Evolutionary conservation across 2,113 vertebrate genomes (phyloP), one percentile per base, ranked within the genome.

Genomic region (Clupea harengus): DNA sequence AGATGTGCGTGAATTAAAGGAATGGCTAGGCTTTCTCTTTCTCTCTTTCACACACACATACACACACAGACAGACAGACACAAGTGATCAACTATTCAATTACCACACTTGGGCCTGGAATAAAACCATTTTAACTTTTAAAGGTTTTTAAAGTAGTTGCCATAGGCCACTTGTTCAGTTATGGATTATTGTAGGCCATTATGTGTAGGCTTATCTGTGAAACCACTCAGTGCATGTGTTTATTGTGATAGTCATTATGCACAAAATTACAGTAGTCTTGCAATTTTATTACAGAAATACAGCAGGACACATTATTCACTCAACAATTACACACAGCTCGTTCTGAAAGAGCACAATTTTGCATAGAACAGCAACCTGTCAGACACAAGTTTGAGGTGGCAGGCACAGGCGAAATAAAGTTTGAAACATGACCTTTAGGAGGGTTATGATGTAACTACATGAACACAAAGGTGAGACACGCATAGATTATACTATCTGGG

Each of bases 281-380:
- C 28, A 67, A 85, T 50, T 88, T 88, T 88, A 88, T 83, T 88
- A 85, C 64, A 88, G 64, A 85, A 85, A 88, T 47, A 78, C 75
- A 64, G 81, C 81, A 52, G 50, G 82, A 83, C 50, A 45, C 81
- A 88, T 7, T 81, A 11, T 81, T 84, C 28, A 67, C 20, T 60
- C 25, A 86, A 67, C 85, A 86, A 47, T 50, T 83, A 85, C 44
- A 72, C 85, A 64, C 25, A 67, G 28, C 39, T 86, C 28, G 45
- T 64, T 15, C 22, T 72, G 54, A 4, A 44, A 83, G 67, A 82
- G 20, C 50, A 83, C 32, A 64, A 15, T 44, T 18, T 80, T 39
- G 78, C 78, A 60, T 78, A 78, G 32, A 39, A 78, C 10, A 78
- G 25, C 28, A 17, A 78, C 32, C 72, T 78, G 28, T 78, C 32